phyloP scores from a whole-genome alignment of 2,797 vertebrate species.

The Agapornis canus region DNA sequence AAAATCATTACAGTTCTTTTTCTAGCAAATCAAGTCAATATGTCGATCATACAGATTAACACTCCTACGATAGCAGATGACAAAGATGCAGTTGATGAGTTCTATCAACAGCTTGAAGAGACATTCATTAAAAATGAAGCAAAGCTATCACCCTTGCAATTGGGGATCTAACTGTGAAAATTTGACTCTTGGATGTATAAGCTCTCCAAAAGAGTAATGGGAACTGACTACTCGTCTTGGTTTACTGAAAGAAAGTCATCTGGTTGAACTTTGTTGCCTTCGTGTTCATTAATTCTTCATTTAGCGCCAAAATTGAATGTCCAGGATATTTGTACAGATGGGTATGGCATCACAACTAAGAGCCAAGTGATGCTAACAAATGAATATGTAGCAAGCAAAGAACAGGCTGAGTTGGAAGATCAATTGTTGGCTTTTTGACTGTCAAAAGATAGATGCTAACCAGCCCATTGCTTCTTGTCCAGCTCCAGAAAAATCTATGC shows the following conservation, averaged over 20 bases:
- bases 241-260: background rate
- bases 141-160: slow-evolving; percentile 16
- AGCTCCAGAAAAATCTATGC: background rate
- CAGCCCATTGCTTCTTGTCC: background rate
- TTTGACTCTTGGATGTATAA: background rate
- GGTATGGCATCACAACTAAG: background rate
- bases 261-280: background rate
- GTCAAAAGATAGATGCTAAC: background rate
- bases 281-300: background rate
- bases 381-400: background rate
- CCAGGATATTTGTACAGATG: background rate
- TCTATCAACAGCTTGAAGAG: slow-evolving; percentile 19
- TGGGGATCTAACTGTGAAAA: background rate
- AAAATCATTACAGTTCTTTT: slow-evolving; percentile 47
- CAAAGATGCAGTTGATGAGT: slow-evolving; percentile 28
- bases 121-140: slow-evolving; percentile 31
- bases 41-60: slow-evolving; percentile 42
- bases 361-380: background rate
- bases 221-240: background rate
- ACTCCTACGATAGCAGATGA: slow-evolving; percentile 55
- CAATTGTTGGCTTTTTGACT: background rate
- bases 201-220: background rate
- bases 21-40: slow-evolving; percentile 50
- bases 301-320: background rate
- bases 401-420: background rate